Conservation (phyloP, 2,888 invertebrate genomes). For the Byasa hedistus region DNA sequence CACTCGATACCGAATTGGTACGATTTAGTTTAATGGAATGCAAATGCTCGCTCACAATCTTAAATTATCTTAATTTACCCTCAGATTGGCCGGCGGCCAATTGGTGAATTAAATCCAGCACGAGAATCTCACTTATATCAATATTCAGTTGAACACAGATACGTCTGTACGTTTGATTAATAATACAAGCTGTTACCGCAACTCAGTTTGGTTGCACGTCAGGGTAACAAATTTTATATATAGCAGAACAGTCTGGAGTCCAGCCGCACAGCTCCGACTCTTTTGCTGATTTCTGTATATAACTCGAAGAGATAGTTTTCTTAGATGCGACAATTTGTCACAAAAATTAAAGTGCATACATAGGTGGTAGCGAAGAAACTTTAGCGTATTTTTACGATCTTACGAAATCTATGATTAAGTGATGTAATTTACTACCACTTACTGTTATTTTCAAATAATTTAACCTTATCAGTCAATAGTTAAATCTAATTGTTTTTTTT, state of each 20-base stretch:
- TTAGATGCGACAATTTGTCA: no score
- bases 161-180: not conserved
- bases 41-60: constrained; percentile 23
- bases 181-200: not conserved
- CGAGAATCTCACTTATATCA: constrained; percentile 5
- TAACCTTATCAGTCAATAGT: not conserved
- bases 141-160: constrained; percentile 12
- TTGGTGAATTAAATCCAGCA: constrained; percentile 19
- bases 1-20: constrained; percentile 22
- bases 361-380: no score
- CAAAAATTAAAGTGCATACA: no score
- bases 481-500: no score
- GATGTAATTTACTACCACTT: not conserved
- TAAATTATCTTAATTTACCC: constrained; percentile 26
- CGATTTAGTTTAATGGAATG: constrained; percentile 27
- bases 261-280: no score
- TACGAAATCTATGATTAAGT: no score
- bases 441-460: not conserved
- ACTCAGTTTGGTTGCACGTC: not conserved
- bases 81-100: constrained; percentile 18
- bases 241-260: no score
- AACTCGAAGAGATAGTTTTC: no score
- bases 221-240: no score
- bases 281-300: no score
- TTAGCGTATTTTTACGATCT: no score